Conservation (phyloP, 2,888 invertebrate genomes). For the Andrena trimmerana region DNA sequence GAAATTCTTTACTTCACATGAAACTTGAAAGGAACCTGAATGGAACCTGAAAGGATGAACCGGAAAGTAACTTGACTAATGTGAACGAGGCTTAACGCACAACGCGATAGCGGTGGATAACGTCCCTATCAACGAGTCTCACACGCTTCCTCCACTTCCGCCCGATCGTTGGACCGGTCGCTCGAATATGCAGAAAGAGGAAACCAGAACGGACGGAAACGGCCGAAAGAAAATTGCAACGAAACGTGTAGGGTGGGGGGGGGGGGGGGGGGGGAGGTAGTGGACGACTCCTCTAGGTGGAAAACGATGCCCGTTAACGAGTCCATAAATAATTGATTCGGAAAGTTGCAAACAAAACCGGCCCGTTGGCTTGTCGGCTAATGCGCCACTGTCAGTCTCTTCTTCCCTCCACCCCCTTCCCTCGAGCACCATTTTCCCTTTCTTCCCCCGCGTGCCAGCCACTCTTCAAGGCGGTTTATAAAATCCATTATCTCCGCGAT, state of each 20-base stretch:
- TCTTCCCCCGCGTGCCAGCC: conserved; percentile 4
- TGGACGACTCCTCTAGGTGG: conserved; percentile 24
- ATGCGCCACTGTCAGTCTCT: conserved; percentile 53
- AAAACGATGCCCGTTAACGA: conserved; percentile 68
- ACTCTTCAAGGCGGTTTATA: conserved; percentile 67
- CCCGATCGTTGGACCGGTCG: neutral
- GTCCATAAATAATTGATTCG: conserved; percentile 72
- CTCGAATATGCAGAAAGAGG: neutral
- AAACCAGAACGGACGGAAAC: neutral
- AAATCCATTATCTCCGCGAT: conserved; percentile 72
- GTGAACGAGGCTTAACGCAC: too few species aligned
- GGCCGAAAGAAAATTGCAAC: neutral
- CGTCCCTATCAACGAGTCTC: conserved; percentile 25
- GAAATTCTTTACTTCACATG: too few species aligned
- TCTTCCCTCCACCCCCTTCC: neutral
- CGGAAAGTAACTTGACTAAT: too few species aligned
- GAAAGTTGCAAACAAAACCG: conserved; percentile 70
- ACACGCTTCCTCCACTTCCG: neutral
- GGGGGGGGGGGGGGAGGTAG: conserved; percentile 16
- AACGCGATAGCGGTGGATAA: too few species aligned
- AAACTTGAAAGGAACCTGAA: too few species aligned
- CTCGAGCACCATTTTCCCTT: conserved; percentile 14
- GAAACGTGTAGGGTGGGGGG: neutral
- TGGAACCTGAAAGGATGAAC: too few species aligned
- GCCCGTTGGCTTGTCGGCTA: conserved; percentile 49